Evolutionary conservation across 2,797 vertebrate genomes (phyloP).

Genomic region (Alcedo atthis): DNA sequence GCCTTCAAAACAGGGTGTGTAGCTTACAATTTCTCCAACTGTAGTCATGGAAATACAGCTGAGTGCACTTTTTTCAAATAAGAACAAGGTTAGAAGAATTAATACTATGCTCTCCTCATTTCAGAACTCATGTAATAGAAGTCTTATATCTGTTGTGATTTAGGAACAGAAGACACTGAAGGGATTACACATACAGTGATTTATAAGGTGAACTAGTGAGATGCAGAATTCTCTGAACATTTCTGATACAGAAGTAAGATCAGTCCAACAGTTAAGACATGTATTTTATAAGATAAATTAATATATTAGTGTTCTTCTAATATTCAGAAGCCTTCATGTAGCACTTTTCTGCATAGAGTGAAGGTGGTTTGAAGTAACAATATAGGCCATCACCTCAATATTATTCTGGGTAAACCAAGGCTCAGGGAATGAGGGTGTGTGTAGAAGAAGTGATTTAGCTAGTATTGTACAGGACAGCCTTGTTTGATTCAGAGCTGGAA

Average conservation of each 20-base stretch:
- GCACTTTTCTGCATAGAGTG: neutral
- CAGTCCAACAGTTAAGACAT: neutral
- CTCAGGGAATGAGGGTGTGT: neutral
- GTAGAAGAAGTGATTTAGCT: neutral
- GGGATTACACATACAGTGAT: neutral
- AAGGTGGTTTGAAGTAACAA: slow-evolving; percentile 44
- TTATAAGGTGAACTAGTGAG: slow-evolving; percentile 16
- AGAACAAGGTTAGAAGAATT: neutral
- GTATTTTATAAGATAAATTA: slow-evolving; percentile 12
- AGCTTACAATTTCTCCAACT: neutral
- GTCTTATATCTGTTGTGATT: neutral
- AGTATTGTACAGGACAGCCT: neutral
- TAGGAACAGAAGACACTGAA: slow-evolving; percentile 5
- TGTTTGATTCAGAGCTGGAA: neutral
- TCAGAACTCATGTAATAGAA: neutral
- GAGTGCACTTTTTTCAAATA: neutral
- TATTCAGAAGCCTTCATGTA: slow-evolving; percentile 13
- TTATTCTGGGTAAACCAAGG: neutral
- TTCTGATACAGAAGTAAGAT: neutral
- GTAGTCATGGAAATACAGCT: neutral
- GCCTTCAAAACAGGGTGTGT: neutral
- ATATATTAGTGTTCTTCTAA: neutral
- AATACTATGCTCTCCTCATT: neutral
- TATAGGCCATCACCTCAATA: neutral
- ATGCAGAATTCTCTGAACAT: neutral